These are phyloP conservation scores for Centruroides sculpturatus DNA, from an alignment of 1,140 invertebrate species.

Conservation along the genomic window DNA sequence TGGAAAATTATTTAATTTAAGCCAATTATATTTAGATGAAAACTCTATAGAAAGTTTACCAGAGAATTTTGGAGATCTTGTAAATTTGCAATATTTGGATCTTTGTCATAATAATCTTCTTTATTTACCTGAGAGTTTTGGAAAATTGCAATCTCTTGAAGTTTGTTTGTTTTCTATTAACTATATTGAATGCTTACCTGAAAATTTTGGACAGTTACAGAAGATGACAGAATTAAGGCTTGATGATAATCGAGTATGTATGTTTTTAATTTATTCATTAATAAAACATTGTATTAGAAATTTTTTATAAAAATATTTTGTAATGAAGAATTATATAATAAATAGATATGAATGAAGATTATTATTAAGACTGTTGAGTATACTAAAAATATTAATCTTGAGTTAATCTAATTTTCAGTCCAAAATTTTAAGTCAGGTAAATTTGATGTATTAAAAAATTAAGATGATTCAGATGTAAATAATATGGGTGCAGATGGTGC, in stretches of 20 bases:
- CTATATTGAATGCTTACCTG: constrained; percentile 3
- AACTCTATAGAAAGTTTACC: constrained; percentile 60
- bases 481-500: too few species aligned
- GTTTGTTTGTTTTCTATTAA: constrained; percentile 10
- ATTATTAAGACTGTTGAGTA: too few species aligned
- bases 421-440: too few species aligned
- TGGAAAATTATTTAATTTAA: constrained; percentile 54
- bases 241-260: constrained; percentile 8
- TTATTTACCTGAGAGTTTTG: constrained; percentile 47
- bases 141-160: constrained; percentile 1
- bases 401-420: too few species aligned
- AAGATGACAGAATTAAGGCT: constrained; percentile 5
- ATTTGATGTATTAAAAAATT: too few species aligned
- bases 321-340: too few species aligned
- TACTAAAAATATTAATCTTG: too few species aligned
- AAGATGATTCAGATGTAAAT: too few species aligned
- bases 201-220: constrained; percentile 1
- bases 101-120: constrained; percentile 54
- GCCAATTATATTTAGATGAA: constrained; percentile 60
- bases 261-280: background rate
- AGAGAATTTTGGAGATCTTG: constrained; percentile 63
- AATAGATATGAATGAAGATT: too few species aligned
- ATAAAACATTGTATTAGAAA: too few species aligned
- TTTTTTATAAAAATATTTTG: too few species aligned
- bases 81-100: constrained; percentile 58